phyloP scores from a whole-genome alignment of 1,140 invertebrate species.

The Dryas iulia region DNA sequence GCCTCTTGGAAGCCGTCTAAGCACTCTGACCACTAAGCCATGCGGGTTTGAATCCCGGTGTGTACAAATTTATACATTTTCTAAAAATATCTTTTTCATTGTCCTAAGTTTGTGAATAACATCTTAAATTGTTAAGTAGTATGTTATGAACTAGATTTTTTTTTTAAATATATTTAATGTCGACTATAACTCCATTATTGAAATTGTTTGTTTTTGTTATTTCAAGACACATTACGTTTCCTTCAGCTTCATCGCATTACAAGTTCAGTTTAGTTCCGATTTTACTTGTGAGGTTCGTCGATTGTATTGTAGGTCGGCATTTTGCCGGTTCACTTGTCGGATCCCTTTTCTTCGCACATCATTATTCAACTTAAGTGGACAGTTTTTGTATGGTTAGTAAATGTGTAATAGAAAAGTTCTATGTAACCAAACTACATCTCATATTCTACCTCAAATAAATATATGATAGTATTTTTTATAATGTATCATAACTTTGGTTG shows the following conservation, averaged over 20 bases:
- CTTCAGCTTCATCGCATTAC: not conserved
- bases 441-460: not conserved
- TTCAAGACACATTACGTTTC: not conserved
- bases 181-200: not conserved
- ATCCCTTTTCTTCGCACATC: constrained; percentile 55
- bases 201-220: not conserved
- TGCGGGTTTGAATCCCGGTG: too few relatives aligned
- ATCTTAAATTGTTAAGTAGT: too few relatives aligned
- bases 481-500: not conserved
- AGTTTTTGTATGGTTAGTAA: constrained; percentile 52
- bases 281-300: not conserved
- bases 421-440: not conserved
- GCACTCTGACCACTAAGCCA: too few relatives aligned
- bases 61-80: too few relatives aligned
- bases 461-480: too few relatives aligned
- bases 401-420: constrained; percentile 53
- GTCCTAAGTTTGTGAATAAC: too few relatives aligned
- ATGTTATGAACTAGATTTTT: too few relatives aligned
- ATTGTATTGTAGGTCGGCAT: constrained; percentile 20
- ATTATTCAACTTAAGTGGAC: constrained; percentile 70
- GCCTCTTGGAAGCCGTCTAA: too few relatives aligned
- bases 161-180: not conserved
- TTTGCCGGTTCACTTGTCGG: constrained; percentile 51
- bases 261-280: not conserved
- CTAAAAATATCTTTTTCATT: too few relatives aligned